Evolutionary conservation across 2,113 vertebrate genomes (phyloP), one percentile per base, ranked within the genome.

Genomic region (Butorides virescens): DNA sequence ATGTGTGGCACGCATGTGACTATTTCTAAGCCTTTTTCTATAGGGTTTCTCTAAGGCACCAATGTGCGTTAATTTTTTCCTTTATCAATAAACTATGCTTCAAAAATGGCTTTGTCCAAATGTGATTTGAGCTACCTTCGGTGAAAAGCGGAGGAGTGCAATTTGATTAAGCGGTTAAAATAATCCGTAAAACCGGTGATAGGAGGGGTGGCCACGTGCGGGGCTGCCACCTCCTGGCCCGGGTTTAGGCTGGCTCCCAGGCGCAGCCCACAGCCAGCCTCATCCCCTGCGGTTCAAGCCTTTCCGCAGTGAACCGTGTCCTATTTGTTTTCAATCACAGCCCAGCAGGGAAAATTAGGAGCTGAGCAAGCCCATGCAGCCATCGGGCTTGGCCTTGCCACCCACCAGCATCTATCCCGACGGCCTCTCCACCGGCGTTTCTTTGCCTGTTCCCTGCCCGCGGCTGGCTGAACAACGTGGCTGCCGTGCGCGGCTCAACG

Each of bases 401-500:
- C 62, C 55, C 79, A 70, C 61, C 62, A 55, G n/a, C 21, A 44
- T 23, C 74, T 27, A 20, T 32, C 65, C 62, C 0, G 0, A 10
- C 0, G 0, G 90, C 66, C 62, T 86, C 92, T 63, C 73, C 47
- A 49, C 49, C 26, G 39, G 74, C 1, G 0, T 7, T 67, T 62
- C 13, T 88, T 88, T 46, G 83, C 36, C 15, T 34, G 52, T 68
- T 96, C 47, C 50, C 50, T 66, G 84, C 67, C 66, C n/a, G 71
- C 5, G 9, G 32, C 49, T 62, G 63, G 29, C 87, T 56, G 46
- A 88, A 46, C 56, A 10, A 2, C 1, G 0, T 52, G 26, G 47
- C 70, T 55, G 79, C 46, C 1, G 0, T 12, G 27, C 29, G 29
- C 0, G 2, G 85, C 86, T 77, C 6, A 1, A 49, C 1, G 0